Conservation (phyloP, 2,888 invertebrate genomes). For the Agapostemon virescens region DNA sequence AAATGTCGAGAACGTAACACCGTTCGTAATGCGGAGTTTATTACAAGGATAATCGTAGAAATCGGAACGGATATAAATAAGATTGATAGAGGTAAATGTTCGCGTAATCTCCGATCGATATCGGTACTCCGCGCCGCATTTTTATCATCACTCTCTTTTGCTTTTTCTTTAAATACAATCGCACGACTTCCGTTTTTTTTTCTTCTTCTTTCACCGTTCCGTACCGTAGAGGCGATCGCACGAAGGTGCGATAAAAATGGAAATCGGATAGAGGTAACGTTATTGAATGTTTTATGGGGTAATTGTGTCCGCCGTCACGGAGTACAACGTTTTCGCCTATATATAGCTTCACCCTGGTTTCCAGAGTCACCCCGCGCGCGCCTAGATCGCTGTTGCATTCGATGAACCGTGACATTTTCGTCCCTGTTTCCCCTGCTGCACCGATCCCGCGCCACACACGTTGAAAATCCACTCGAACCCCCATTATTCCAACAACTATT, state of each 20-base stretch:
- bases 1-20: conserved; percentile 8
- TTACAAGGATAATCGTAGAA: not conserved
- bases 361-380: not conserved
- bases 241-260: not conserved
- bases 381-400: conserved; percentile 12
- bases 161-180: conserved; percentile 7
- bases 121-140: not conserved
- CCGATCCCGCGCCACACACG: not conserved
- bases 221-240: not conserved
- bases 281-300: conserved; percentile 1
- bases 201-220: too few relatives aligned
- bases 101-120: not conserved
- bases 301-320: conserved; percentile 14
- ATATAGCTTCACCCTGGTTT: not conserved
- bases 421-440: not conserved
- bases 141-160: not conserved
- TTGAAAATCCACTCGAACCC: not conserved
- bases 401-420: conserved; percentile 16
- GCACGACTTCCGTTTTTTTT: not conserved
- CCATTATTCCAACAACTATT: not conserved
- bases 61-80: conserved; percentile 6
- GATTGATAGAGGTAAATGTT: conserved; percentile 14
- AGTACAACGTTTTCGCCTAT: not conserved
- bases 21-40: conserved; percentile 8
- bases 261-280: conserved; percentile 2